A percentile compares a stretch with the other conserved stretches of the same genome.
These are phyloP conservation scores for Andrena bicolor DNA, from an alignment of 2,888 invertebrate species.

Conservation along the genomic window DNA sequence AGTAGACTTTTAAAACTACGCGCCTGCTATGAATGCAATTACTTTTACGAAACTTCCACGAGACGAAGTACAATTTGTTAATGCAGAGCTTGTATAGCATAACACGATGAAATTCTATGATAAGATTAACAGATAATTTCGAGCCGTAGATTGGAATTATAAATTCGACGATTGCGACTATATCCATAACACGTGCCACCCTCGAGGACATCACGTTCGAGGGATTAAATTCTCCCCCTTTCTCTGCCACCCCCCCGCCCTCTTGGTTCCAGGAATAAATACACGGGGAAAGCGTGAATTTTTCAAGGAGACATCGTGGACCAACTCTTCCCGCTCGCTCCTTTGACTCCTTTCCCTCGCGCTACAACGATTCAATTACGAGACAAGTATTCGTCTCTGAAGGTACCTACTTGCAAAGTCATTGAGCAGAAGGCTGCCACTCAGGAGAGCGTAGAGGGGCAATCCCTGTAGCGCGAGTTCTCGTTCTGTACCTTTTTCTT, in stretches of 20 bases:
- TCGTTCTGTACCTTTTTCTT: not conserved
- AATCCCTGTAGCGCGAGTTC: constrained; percentile 1
- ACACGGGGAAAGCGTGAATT: constrained; percentile 26
- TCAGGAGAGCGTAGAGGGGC: constrained; percentile 6
- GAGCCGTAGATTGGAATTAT: constrained; percentile 1
- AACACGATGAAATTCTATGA: not conserved
- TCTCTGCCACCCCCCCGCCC: not conserved
- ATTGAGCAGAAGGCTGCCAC: constrained; percentile 38
- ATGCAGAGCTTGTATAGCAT: not conserved
- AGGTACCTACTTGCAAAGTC: constrained; percentile 26
- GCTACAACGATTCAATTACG: constrained; percentile 55
- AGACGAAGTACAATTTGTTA: not conserved
- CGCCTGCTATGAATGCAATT: no score
- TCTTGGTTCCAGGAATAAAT: constrained; percentile 32
- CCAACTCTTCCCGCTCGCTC: not conserved
- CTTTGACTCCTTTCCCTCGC: constrained; percentile 1
- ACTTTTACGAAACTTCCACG: not conserved
- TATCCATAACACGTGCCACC: constrained; percentile 39
- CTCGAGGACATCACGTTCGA: constrained; percentile 48
- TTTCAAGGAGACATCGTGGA: constrained; percentile 29
- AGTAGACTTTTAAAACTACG: no score
- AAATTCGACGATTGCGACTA: constrained; percentile 18
- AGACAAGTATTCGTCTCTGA: constrained; percentile 37
- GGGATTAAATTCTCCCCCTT: constrained; percentile 40
- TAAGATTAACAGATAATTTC: constrained; percentile 16